A percentile compares a stretch with the other conserved stretches of the same genome.
phyloP scores from a whole-genome alignment of 2,888 invertebrate species.

The Junonia oenone region DNA sequence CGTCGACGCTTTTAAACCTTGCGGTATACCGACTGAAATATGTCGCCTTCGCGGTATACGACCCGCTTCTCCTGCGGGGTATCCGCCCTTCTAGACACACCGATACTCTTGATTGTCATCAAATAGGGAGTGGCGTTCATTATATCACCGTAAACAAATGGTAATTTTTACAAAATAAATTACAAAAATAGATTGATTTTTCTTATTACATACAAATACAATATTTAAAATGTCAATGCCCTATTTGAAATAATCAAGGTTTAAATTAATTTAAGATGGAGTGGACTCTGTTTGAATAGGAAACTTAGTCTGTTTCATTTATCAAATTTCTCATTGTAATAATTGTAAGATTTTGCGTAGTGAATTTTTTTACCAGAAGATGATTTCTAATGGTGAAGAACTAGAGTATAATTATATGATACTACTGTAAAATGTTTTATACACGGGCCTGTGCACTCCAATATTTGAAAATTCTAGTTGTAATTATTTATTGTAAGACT shows the following conservation, averaged over 20 bases:
- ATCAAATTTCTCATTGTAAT: background rate
- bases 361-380: background rate
- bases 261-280: background rate
- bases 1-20: conserved; percentile 80
- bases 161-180: background rate
- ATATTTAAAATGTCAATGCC: background rate
- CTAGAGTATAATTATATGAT: background rate
- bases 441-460: background rate
- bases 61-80: background rate
- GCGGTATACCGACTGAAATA: background rate
- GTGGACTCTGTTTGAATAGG: background rate
- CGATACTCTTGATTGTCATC: conserved; percentile 22
- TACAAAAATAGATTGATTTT: background rate
- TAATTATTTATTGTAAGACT: background rate
- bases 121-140: conserved; percentile 5
- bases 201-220: background rate
- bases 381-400: background rate
- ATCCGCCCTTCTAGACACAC: background rate
- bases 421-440: background rate
- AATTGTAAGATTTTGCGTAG: background rate
- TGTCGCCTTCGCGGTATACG: background rate
- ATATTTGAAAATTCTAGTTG: background rate
- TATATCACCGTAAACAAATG: background rate
- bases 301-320: background rate
- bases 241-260: conserved; percentile 24